Conservation (phyloP, 2,797 vertebrate species). For the Eutrigla gurnardus region DNA sequence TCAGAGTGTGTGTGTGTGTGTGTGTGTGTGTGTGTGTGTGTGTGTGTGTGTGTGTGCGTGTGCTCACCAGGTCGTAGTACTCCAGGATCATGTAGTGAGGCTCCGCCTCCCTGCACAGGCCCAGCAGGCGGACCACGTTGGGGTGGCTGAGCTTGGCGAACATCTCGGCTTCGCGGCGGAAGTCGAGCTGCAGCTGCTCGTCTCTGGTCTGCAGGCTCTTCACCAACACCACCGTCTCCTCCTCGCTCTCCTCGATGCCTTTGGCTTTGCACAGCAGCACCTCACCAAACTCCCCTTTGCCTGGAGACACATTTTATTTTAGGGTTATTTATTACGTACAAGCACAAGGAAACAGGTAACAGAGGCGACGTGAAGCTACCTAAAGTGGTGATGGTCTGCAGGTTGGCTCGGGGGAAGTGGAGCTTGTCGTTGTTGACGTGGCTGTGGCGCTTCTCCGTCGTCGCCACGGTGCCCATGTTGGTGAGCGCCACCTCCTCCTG, state of each 20-base stretch:
- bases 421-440: constrained; percentile 88
- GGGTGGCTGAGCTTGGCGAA: constrained; percentile 93
- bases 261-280: constrained; percentile 96
- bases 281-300: constrained; percentile 96
- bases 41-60: neutral
- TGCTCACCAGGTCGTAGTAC: constrained; percentile 95
- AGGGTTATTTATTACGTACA: neutral
- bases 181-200: constrained; percentile 93
- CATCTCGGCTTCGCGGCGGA: constrained; percentile 95
- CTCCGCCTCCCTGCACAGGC: constrained; percentile 91
- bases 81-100: constrained; percentile 97
- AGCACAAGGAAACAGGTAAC: neutral
- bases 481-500: constrained; percentile 96
- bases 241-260: constrained; percentile 86
- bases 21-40: neutral
- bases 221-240: constrained; percentile 93
- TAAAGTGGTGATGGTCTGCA: constrained; percentile 95
- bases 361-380: constrained; percentile 77
- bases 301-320: constrained; percentile 70
- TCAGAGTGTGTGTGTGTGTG: neutral
- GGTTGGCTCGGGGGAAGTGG: constrained; percentile 89
- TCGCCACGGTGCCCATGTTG: constrained; percentile 85
- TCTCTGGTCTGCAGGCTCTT: constrained; percentile 94
- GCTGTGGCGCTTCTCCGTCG: constrained; percentile 91
- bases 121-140: constrained; percentile 92